Conservation (phyloP, 2,888 invertebrate species). For the Drepana falcataria region DNA sequence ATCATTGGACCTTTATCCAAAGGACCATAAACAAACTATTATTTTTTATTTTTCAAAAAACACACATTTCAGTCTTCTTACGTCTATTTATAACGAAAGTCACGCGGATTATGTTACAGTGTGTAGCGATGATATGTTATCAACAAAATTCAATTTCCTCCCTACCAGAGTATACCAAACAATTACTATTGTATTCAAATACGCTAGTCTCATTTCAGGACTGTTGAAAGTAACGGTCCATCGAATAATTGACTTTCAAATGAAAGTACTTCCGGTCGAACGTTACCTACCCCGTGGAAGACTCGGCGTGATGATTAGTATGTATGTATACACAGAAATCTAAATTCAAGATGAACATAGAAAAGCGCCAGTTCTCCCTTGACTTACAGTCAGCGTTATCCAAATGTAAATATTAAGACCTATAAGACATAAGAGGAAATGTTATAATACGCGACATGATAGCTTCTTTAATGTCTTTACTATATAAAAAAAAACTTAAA, state of each 20-base stretch:
- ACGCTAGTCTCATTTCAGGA: not conserved
- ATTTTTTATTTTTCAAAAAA: not conserved
- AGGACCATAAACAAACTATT: not conserved
- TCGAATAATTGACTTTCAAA: not conserved
- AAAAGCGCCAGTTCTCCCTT: too few species aligned
- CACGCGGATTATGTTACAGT: not conserved
- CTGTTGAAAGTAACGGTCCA: not conserved
- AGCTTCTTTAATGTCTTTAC: too few species aligned
- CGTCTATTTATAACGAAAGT: not conserved
- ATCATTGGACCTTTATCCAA: not conserved
- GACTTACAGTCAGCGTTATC: too few species aligned
- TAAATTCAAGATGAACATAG: too few species aligned
- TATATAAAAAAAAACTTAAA: too few species aligned
- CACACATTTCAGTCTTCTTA: not conserved
- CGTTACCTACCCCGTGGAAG: too few species aligned
- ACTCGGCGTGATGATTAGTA: too few species aligned
- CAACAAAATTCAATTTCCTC: not conserved
- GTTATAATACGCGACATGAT: too few species aligned
- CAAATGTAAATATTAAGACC: too few species aligned
- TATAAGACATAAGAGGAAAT: too few species aligned
- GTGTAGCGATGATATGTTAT: not conserved
- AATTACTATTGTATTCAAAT: not conserved
- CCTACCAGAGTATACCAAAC: not conserved
- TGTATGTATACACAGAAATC: too few species aligned
- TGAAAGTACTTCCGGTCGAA: not conserved